Percentiles rank a stretch among this genome's conserved stretches.
Evolutionary conservation across 2,888 invertebrate species (phyloP).

Genomic region (Eueremaeus valkanovi): DNA sequence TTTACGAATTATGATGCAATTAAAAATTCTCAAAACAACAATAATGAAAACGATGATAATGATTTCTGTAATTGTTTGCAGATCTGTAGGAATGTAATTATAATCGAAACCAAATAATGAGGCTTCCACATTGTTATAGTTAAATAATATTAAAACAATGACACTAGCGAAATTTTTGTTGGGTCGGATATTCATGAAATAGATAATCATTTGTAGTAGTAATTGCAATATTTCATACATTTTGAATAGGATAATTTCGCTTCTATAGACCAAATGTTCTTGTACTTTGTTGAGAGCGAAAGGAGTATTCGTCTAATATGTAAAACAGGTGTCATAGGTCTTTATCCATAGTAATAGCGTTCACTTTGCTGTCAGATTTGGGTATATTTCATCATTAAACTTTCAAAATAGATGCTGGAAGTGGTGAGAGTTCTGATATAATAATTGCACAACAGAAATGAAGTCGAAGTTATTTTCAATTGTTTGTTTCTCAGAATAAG

Average conservation of each 20-base stretch:
- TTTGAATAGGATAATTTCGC: not conserved
- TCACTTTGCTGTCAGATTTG: no score
- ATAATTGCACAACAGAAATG: no score
- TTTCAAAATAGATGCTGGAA: no score
- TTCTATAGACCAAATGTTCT: not conserved
- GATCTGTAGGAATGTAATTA: not conserved
- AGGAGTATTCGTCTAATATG: not conserved
- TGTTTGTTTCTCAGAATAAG: no score
- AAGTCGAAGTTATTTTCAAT: no score
- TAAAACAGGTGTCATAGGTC: not conserved
- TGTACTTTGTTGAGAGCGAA: not conserved
- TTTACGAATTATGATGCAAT: not conserved
- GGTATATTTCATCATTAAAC: no score
- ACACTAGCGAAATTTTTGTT: not conserved
- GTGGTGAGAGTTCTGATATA: no score
- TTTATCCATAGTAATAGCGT: not conserved
- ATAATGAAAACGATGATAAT: not conserved
- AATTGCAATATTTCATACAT: not conserved
- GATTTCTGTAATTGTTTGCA: not conserved
- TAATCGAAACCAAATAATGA: not conserved
- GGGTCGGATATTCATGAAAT: not conserved
- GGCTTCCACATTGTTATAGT: not conserved
- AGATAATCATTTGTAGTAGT: not conserved
- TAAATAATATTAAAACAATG: not conserved
- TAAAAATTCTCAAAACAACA: not conserved